A percentile compares a stretch with the other conserved stretches of the same genome.
Evolutionary conservation across 37 sponge, comb jelly and placozoan genomes (phyloP).

Genomic region (Ephydatia muelleri): DNA sequence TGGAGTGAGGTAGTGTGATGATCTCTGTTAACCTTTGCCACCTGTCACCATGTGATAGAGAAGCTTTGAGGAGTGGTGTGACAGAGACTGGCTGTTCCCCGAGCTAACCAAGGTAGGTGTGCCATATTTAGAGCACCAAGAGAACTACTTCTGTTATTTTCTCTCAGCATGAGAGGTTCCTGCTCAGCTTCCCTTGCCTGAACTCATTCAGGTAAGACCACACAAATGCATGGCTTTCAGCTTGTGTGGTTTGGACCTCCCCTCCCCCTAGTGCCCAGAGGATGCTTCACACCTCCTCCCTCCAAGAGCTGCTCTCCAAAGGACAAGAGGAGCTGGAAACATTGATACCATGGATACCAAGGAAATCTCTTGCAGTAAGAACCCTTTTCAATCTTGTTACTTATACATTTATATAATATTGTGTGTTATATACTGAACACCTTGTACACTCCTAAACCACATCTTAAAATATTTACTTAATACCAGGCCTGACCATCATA

Average conservation of each 20-base stretch:
- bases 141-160: not conserved
- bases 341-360: conserved; percentile 28
- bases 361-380: conserved; percentile 22
- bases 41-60: not conserved
- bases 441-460: too few species aligned
- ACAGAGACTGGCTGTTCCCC: conserved; percentile 46
- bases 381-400: not conserved
- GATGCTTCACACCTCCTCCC: conserved; percentile 30
- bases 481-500: not conserved
- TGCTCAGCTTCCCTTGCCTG: conserved; percentile 64
- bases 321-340: conserved; percentile 12
- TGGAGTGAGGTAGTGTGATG: not conserved
- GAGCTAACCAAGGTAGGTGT: conserved; percentile 47
- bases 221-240: not conserved
- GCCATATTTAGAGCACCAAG: not conserved
- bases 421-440: too few species aligned
- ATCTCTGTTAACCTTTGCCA: not conserved
- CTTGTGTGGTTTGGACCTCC: not conserved
- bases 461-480: not conserved
- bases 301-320: conserved; percentile 27
- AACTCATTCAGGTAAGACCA: conserved; percentile 60
- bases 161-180: conserved; percentile 59
- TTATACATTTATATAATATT: not conserved
- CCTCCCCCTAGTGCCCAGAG: conserved; percentile 37
- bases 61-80: conserved; percentile 24